Evolutionary conservation across 2,888 invertebrate species (phyloP).

Genomic region (Trissonchulus sp.): DNA sequence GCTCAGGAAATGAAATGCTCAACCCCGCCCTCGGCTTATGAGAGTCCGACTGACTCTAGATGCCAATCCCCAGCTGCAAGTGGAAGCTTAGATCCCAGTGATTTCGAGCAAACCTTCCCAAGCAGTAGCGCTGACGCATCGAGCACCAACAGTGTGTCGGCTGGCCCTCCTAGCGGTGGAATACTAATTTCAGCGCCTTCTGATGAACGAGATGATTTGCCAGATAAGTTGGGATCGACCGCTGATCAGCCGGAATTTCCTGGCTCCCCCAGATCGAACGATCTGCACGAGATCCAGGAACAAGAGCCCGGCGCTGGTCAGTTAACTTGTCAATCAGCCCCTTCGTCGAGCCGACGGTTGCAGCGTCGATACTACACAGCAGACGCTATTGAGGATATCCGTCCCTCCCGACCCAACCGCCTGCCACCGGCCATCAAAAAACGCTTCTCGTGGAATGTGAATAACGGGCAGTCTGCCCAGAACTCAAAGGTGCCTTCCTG

Average conservation of each 20-base stretch:
- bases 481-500: not conserved
- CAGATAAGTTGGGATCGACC: too few relatives aligned
- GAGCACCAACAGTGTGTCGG: not conserved
- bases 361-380: constrained; percentile 25
- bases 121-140: not conserved
- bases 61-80: not conserved
- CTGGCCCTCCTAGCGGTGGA: not conserved
- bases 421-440: constrained; percentile 4
- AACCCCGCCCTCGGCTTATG: not conserved
- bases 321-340: not conserved
- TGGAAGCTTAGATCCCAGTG: not conserved
- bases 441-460: constrained; percentile 19
- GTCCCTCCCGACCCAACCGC: not conserved
- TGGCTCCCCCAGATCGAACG: not conserved
- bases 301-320: not conserved
- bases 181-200: not conserved
- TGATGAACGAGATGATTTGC: too few relatives aligned
- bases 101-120: not conserved
- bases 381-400: constrained; percentile 11
- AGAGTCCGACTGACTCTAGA: not conserved
- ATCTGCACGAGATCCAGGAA: not conserved
- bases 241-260: not conserved
- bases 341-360: not conserved
- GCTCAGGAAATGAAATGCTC: not conserved
- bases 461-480: not conserved